Evolutionary conservation across 2,888 invertebrate species (phyloP), one percentile per base, ranked within the genome.

Genomic region (Cheilosia vernalis): DNA sequence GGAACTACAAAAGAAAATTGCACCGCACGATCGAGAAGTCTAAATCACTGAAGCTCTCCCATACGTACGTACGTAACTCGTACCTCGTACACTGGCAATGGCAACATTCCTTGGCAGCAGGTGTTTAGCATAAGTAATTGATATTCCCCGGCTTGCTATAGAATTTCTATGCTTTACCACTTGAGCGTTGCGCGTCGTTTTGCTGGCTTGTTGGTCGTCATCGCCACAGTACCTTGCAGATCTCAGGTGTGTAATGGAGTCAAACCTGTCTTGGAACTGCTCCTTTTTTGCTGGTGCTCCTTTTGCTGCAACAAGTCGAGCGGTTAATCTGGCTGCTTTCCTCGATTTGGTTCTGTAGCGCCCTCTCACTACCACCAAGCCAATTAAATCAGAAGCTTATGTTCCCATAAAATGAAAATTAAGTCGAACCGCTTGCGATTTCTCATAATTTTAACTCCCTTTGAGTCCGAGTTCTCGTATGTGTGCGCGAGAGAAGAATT

Each of bases 51-150:
- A 44, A 63, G 66, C 47, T 85, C 70, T 70, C 72, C 60, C 53
- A 7, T 27, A 27, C 27, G 27, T 27, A 27, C 24, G 24, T 24
- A 24, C 21, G 24, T 24, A 24, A 1, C 6, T 6, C 27, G 27
- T 27, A 27, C 27, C 5, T 7, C 27, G 27, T 55, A 40, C 55
- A 33, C 60, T 76, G 33, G 70, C 87, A 85, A 89, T 76, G 42
- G 77, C 86, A 85, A 89, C 90, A 91, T 91, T 91, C 91, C 91
- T 89, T 89, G 90, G 90, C 89, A 91, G 91, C 91, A 91, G 91
- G 91, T 91, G 91, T 92, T 91, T 91, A 91, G 90, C 90, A 91
- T 90, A 91, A 91, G 91, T 91, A 91, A 91, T 91, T 91, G 91
- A 91, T 91, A 91, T 91, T 91, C 91, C 88, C 88, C 40, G 72